Percentiles rank a stretch among this genome's conserved stretches.
Conservation (phyloP, 2,797 vertebrate genomes). For the Centropyge bicolor region DNA sequence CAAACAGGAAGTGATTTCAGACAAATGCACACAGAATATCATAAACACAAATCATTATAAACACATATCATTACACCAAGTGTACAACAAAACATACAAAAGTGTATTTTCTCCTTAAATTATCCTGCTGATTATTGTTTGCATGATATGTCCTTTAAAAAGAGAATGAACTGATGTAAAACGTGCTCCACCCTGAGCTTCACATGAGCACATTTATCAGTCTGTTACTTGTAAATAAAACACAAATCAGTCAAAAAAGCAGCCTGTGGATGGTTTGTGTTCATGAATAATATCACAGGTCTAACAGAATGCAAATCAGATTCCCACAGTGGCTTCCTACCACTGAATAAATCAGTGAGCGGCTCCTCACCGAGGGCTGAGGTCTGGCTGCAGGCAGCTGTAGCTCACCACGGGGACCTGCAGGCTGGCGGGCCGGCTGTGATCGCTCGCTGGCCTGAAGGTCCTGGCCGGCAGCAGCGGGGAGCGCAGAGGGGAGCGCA, state of each 20-base stretch:
- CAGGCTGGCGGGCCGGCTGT: slow-evolving; percentile 77
- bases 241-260: neutral
- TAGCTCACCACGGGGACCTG: slow-evolving; percentile 86
- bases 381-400: slow-evolving; percentile 80
- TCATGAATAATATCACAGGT: slow-evolving; percentile 29
- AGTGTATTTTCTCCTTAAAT: too few relatives aligned
- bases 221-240: neutral
- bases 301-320: neutral
- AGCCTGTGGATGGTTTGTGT: slow-evolving; percentile 13
- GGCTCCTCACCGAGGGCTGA: slow-evolving; percentile 84
- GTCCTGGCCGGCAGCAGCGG: slow-evolving; percentile 80
- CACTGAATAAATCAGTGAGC: neutral
- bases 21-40: too few relatives aligned
- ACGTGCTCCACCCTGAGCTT: neutral
- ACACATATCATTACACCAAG: too few relatives aligned
- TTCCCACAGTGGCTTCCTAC: neutral
- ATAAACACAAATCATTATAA: too few relatives aligned
- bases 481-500: slow-evolving; percentile 85
- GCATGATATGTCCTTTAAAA: neutral
- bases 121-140: too few relatives aligned
- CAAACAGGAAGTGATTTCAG: too few relatives aligned
- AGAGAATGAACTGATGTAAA: neutral
- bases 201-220: neutral
- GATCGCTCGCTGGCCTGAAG: slow-evolving; percentile 71
- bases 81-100: too few relatives aligned